Evolutionary conservation across 1,140 invertebrate genomes (phyloP), one percentile per base, ranked within the genome.

Genomic region (Drosophila micromelanica): DNA sequence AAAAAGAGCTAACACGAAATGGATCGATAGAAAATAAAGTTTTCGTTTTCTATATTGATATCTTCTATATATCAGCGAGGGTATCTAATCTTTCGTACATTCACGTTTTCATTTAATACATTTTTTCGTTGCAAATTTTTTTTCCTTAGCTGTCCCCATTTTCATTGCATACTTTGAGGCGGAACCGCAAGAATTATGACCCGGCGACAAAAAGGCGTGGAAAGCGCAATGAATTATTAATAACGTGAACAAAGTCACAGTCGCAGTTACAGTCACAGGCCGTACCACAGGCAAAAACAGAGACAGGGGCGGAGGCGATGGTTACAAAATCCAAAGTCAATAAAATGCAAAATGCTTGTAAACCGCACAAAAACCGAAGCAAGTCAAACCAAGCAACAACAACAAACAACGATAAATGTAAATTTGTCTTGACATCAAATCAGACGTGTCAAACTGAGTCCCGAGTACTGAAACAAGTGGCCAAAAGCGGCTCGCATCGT

Each of bases 211-310:
- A 72, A 79, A 80, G 77, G 78, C 81, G 81, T 76, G 74, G 81
- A 86, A 86, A 80, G 73, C 65, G 65, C 81, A 78, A 85, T 86
- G 81, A 85, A 86, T 85, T 86, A 85, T 86, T 85, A 81, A 85
- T 80, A 79, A 77, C 46, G 32, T 56, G 43, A 40, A 17, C 61
- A 23, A 52, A 63, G 38, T 32, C 23, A 37, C 60, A 64, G 46
- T n/a, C 13, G 15, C 46, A 61, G 35, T 42, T 52, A 37, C 15
- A 52, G 20, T 30, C 8, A 35, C 12, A 46, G 12, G 27, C 5
- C 27, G 27, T 27, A 5, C 2, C 20, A 62, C 20, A 43, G 20
- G n/a, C 11, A 38, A 35, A 72, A 54, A 37, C 32, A 1, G 7
- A 27, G n/a, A 30, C 30, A 17, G 40, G 7, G 46, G 20, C 13